These are phyloP conservation scores for Montipora efflorescens DNA, from an alignment of 64 coral and sea anemone genomes.

Conservation along the genomic window DNA sequence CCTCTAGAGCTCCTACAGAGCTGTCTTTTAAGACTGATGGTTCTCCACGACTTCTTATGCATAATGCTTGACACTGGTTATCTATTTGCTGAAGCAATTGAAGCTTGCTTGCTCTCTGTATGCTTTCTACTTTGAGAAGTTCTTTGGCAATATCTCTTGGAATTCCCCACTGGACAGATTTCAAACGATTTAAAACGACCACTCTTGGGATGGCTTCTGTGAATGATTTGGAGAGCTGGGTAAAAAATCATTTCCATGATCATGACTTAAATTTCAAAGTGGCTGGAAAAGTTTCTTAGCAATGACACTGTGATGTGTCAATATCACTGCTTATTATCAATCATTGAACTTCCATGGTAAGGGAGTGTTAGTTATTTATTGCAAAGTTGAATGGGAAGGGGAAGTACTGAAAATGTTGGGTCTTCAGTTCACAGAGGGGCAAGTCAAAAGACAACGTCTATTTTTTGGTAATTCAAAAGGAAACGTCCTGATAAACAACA, in stretches of 20 bases:
- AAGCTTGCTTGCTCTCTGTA: constrained; percentile 8
- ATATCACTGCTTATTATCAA: too few species aligned
- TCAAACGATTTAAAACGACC: neutral
- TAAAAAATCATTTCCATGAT: neutral
- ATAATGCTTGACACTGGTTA: neutral
- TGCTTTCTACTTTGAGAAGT: neutral
- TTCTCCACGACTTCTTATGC: neutral
- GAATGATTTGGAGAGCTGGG: neutral
- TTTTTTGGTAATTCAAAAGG: too few species aligned
- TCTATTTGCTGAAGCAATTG: constrained; percentile 8
- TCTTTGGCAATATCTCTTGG: neutral
- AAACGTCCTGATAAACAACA: too few species aligned
- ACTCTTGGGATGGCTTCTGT: constrained; percentile 12
- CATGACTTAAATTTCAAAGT: neutral
- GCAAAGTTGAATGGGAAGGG: neutral
- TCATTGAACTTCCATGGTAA: too few species aligned
- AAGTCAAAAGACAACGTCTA: too few species aligned
- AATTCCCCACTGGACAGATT: constrained; percentile 35
- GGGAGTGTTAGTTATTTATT: neutral
- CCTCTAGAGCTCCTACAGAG: neutral
- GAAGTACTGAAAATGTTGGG: neutral
- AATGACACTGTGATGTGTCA: too few species aligned
- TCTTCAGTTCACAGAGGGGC: too few species aligned
- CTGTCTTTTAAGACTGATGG: constrained; percentile 14
- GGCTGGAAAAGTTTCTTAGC: too few species aligned